phyloP scores from a whole-genome alignment of 2,113 vertebrate species.

The Salvelinus alpinus region DNA sequence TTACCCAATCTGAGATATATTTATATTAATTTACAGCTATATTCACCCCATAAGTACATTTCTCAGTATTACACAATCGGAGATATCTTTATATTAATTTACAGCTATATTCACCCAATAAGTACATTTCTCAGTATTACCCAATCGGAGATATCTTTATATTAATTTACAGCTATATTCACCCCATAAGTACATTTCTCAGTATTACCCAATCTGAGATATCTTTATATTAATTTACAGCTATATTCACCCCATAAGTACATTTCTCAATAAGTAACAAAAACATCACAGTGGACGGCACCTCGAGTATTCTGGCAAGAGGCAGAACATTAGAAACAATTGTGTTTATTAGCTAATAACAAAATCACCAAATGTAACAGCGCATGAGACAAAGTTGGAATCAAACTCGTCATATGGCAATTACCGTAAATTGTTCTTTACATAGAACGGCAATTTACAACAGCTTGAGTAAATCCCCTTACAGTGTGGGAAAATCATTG shows the following conservation, averaged over 20 bases:
- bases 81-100: too few relatives aligned
- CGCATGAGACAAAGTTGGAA: conserved; percentile 1
- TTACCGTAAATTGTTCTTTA: conserved; percentile 31
- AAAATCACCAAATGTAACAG: conserved; percentile 31
- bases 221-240: not conserved
- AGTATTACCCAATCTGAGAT: not conserved
- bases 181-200: not conserved
- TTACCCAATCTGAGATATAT: too few relatives aligned
- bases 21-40: too few relatives aligned
- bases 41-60: too few relatives aligned
- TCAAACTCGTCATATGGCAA: conserved; percentile 17
- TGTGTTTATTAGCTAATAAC: conserved; percentile 14
- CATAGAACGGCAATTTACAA: conserved; percentile 15
- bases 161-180: not conserved
- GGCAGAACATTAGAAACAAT: not conserved
- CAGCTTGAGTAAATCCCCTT: conserved; percentile 10
- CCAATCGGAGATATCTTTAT: not conserved
- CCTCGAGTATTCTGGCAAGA: conserved; percentile 10
- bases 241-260: not conserved
- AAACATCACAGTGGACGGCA: not conserved
- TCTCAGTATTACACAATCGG: too few relatives aligned
- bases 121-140: too few relatives aligned
- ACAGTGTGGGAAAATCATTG: not conserved
- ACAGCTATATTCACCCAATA: too few relatives aligned
- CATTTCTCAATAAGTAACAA: not conserved